Evolutionary conservation across 2,888 invertebrate species (phyloP).

Genomic region (Sinohyriopsis cumingii): DNA sequence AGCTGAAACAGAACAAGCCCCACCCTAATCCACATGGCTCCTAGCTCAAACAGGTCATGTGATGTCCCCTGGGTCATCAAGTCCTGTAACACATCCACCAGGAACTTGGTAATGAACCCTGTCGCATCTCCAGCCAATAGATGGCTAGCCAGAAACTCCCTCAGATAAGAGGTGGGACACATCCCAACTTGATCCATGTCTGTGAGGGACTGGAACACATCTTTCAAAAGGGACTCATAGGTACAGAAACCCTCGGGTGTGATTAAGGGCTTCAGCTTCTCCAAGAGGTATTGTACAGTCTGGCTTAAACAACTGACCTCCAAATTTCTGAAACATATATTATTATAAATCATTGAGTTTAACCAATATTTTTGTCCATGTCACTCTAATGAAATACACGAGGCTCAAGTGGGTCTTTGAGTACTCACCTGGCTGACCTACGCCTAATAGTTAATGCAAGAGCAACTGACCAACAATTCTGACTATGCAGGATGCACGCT

Average conservation of each 20-base stretch:
- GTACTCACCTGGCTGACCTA: too few relatives aligned
- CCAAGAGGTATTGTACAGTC: background rate
- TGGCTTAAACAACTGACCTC: background rate
- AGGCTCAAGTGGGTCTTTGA: too few relatives aligned
- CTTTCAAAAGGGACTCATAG: too few relatives aligned
- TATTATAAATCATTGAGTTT: too few relatives aligned
- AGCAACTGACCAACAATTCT: too few relatives aligned
- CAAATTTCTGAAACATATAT: background rate
- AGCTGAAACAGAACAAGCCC: conserved; percentile 54
- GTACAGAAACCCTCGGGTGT: background rate
- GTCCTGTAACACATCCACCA: background rate
- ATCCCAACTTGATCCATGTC: conserved; percentile 3
- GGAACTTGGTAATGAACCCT: background rate
- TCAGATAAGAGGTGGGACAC: background rate
- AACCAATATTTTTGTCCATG: background rate
- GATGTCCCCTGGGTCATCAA: background rate
- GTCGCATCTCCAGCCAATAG: too few relatives aligned
- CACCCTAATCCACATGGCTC: conserved; percentile 49
- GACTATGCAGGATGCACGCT: too few relatives aligned
- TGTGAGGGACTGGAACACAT: conserved; percentile 1
- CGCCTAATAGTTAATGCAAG: too few relatives aligned
- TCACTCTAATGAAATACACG: background rate
- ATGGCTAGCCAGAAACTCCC: background rate
- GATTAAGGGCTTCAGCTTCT: background rate
- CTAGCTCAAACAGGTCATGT: conserved; percentile 26